Evolutionary conservation across 2,113 vertebrate genomes (phyloP).

Genomic region (Crotalus viridis): DNA sequence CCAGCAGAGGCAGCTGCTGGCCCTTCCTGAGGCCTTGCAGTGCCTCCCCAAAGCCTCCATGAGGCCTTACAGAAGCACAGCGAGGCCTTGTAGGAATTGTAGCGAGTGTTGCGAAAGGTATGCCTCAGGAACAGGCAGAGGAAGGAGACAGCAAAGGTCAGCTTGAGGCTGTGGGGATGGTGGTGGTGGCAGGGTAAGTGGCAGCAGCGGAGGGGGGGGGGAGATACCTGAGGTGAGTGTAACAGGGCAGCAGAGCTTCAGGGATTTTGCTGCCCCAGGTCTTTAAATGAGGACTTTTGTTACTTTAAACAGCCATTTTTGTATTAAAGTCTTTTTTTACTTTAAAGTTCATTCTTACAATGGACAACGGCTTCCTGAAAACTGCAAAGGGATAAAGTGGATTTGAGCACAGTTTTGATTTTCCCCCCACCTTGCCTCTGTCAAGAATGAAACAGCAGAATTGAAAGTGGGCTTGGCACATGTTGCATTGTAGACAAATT

Average conservation of each 20-base stretch:
- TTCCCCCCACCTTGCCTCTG: neutral
- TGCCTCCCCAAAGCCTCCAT: no score
- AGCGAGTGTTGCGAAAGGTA: neutral
- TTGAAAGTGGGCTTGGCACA: neutral
- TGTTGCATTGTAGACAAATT: neutral
- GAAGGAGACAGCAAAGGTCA: neutral
- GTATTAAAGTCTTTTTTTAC: neutral
- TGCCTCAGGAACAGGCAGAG: neutral
- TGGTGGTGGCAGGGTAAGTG: neutral
- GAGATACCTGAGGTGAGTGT: no score
- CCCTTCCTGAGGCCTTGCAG: no score
- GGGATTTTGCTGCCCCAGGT: neutral
- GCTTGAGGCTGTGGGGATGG: accelerated
- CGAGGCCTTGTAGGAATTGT: neutral
- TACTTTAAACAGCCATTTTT: neutral
- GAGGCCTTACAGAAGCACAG: neutral
- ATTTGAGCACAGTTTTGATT: neutral
- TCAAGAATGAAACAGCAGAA: neutral
- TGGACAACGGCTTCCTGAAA: neutral
- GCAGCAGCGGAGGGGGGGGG: neutral
- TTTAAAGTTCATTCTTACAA: neutral
- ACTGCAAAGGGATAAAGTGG: neutral
- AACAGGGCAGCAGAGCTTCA: no score
- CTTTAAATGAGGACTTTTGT: neutral
- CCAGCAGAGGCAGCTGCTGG: no score